Base-by-base conservation (phyloP, 2,113 vertebrate genomes). In the Arenaria interpres region DNA sequence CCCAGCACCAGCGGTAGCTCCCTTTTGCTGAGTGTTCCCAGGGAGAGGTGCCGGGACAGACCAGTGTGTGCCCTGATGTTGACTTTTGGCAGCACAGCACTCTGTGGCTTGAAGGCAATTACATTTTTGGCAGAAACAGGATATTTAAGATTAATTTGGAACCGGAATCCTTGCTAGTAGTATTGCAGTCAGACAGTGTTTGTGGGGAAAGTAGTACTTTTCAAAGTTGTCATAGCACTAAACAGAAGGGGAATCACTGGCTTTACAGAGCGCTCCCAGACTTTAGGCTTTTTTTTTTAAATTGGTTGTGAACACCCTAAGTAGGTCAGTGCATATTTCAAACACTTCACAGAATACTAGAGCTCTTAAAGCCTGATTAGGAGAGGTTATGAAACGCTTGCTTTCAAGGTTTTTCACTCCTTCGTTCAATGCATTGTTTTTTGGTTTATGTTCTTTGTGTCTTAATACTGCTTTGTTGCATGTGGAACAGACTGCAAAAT, bases 291-390 rank as follows among this genome's bases (percentile, higher is more conserved):
- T 41, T 81, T 66, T 85, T 57, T 68, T 37, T 2, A 2, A 46
- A 75, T 89, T 85, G 83, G 9, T 87, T 71, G 39, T 72, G 88
- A 90, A 59, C 27, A 16, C n/a, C 66, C 53, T 75, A 97, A 95
- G 88, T 96, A 97, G 95, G 95, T 97, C 96, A 97, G 63, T 82
- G 62, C 33, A 32, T 94, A 81, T 85, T 92, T 94, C 85, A 86
- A 88, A 95, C 76, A 84, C 84, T 88, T 96, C 33, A 66, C 33
- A 75, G 71, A 86, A 71, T 94, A 45, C 39, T 84, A 56, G 33
- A 78, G 56, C 86, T 96, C 56, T 88, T 87, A 94, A 90, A 95
- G 86, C 69, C 86, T 93, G 88, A 94, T 93, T 93, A 93, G 60
- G 51, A 86, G 76, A 54, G 43, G 62, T 87, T 93, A 75, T 72